Evolutionary conservation across 2,113 vertebrate genomes (phyloP).

Genomic region (Rhea pennata): DNA sequence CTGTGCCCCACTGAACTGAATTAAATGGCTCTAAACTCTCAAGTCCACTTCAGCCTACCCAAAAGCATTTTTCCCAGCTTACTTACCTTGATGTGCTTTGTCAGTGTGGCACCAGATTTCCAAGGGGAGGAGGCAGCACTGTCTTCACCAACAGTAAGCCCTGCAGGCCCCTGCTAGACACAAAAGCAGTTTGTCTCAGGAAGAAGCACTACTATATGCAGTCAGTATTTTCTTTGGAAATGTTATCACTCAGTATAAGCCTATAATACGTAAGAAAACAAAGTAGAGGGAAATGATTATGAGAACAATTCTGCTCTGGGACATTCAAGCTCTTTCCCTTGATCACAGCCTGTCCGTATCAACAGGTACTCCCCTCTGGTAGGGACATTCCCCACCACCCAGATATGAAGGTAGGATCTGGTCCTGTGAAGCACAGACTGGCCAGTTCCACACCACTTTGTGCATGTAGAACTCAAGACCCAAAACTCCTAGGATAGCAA

Average conservation of each 20-base stretch:
- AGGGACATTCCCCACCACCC: no score
- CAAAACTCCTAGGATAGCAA: neutral
- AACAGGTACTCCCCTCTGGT: no score
- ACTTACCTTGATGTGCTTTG: slow-evolving; percentile 87
- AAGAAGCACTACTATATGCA: neutral
- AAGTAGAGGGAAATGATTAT: accelerated
- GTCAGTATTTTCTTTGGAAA: neutral
- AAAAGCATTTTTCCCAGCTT: accelerated
- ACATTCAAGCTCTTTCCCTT: no score
- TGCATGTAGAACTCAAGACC: neutral
- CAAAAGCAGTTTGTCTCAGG: neutral
- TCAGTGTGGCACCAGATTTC: slow-evolving; percentile 60
- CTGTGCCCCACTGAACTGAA: no score
- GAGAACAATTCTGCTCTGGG: neutral
- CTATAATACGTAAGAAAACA: accelerated
- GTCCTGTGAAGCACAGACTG: neutral
- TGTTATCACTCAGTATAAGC: neutral
- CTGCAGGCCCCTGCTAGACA: slow-evolving; percentile 75
- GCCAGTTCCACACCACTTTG: neutral
- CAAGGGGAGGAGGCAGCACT: slow-evolving; percentile 38
- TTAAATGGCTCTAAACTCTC: no score
- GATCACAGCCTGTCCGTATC: no score
- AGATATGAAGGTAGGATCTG: neutral
- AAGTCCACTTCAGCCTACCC: neutral
- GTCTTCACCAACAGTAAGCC: slow-evolving; percentile 27